These are phyloP conservation scores for Antrozous pallidus DNA, from an alignment of 2,797 vertebrate species.

Conservation along the genomic window DNA sequence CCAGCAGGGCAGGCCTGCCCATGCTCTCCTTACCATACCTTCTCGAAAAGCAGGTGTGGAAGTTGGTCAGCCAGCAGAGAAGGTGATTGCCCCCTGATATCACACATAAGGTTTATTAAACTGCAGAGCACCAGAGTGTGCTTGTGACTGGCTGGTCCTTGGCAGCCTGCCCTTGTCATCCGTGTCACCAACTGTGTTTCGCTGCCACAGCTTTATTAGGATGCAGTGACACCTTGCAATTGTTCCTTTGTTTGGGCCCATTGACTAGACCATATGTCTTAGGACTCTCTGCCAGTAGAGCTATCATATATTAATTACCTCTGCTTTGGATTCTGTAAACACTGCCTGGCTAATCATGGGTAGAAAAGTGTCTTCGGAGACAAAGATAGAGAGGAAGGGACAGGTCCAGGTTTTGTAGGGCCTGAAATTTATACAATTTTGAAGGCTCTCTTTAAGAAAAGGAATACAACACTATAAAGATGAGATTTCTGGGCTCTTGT, in stretches of 20 bases:
- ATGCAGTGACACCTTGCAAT: neutral
- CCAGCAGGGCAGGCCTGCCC: neutral
- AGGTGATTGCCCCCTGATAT: neutral
- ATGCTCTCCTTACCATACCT: neutral
- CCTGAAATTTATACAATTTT: neutral
- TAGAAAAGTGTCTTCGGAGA: neutral
- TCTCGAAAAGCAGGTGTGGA: neutral
- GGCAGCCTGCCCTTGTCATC: neutral
- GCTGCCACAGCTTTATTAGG: neutral
- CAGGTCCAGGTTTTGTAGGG: neutral
- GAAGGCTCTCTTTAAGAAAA: neutral
- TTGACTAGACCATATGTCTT: conserved; percentile 26
- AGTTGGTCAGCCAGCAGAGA: neutral
- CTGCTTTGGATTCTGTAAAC: conserved; percentile 7
- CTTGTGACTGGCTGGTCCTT: neutral
- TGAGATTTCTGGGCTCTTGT: neutral
- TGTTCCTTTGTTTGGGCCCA: conserved; percentile 28
- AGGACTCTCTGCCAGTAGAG: neutral
- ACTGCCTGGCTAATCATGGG: neutral
- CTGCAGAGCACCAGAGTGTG: neutral
- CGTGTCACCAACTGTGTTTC: neutral
- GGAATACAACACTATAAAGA: neutral
- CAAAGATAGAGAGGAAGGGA: neutral
- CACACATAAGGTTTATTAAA: neutral
- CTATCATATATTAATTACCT: neutral